Evolutionary conservation across 2,113 vertebrate species (phyloP), one percentile per base, ranked within the genome.

Genomic region (Hepsetus odoe): DNA sequence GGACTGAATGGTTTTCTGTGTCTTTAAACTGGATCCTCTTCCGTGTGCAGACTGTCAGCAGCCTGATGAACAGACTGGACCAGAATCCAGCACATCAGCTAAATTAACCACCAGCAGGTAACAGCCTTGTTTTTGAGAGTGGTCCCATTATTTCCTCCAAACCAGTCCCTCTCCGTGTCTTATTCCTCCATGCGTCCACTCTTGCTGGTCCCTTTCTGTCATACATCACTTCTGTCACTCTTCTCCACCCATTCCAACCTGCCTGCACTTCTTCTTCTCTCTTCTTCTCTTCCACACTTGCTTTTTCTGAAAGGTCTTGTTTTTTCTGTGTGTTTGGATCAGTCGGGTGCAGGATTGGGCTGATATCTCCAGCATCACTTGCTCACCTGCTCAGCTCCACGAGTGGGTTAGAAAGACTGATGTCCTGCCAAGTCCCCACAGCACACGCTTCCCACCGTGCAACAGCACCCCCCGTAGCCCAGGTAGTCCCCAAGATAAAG

Each of bases 321-420:
- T n/a, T n/a, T n/a, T 14, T 70, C 20, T 61, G 33, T 70, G 28
- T 67, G 46, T 13, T 11, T 38, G 20, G 10, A 56, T 38, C 32
- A 83, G 81, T 62, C 22, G 61, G n/a, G n/a, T 55, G 20, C 65
- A 75, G 33, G 82, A 87, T 49, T 9, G 82, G 30, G 53, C 72
- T 6, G 73, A 85, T n/a, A 77, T 89, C 66, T 89, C 88, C 82
- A 89, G 88, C 80, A 90, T 89, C 79, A 56, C 61, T 20, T 82
- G 42, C 62, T 88, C 88, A 49, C 89, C 87, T 46, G 44, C 42
- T 59, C 76, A 76, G 30, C 79, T 56, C 6, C 82, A 78, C 16
- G 70, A 85, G 51, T 77, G 69, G 67, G 44, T 20, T n/a, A 67
- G 38, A 12, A 64, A 56, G 5, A 26, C 33, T 7, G 35, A n/a